Conservation (phyloP, 2,888 invertebrate genomes). For the Ectemnius lituratus region DNA sequence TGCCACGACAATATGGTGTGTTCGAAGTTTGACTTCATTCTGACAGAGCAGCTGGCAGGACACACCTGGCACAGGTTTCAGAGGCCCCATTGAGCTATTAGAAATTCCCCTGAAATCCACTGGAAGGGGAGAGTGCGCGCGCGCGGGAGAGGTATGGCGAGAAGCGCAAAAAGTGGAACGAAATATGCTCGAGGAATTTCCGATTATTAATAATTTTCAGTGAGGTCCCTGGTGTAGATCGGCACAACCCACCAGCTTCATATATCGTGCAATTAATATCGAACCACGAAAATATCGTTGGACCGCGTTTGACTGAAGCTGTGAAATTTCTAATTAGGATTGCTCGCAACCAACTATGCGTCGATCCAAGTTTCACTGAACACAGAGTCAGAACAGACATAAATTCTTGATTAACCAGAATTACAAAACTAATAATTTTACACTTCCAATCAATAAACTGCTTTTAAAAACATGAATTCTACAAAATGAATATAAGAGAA, state of each 20-base stretch:
- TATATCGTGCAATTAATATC: neutral
- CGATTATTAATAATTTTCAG: slow-evolving; percentile 5
- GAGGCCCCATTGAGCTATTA: slow-evolving; percentile 37
- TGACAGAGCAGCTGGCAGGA: slow-evolving; percentile 37
- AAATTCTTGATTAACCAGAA: no score
- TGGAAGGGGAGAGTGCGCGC: neutral
- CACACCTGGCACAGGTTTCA: slow-evolving; percentile 40
- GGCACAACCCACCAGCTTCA: neutral
- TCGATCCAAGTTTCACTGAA: no score
- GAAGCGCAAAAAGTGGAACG: slow-evolving; percentile 15
- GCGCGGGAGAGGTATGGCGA: slow-evolving; percentile 14
- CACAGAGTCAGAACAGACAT: no score
- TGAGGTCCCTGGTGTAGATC: neutral
- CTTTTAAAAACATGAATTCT: no score
- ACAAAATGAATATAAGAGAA: no score
- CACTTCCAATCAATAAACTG: no score
- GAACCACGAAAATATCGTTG: neutral
- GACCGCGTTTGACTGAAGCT: no score
- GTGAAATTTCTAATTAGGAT: neutral
- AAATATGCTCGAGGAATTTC: slow-evolving; percentile 8
- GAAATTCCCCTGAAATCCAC: slow-evolving; percentile 39
- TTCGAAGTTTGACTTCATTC: no score
- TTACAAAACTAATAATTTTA: no score
- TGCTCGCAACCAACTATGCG: neutral
- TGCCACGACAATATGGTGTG: no score